phyloP scores from a whole-genome alignment of 2,888 invertebrate genomes.

The Prosopocoilus inquinatus region DNA sequence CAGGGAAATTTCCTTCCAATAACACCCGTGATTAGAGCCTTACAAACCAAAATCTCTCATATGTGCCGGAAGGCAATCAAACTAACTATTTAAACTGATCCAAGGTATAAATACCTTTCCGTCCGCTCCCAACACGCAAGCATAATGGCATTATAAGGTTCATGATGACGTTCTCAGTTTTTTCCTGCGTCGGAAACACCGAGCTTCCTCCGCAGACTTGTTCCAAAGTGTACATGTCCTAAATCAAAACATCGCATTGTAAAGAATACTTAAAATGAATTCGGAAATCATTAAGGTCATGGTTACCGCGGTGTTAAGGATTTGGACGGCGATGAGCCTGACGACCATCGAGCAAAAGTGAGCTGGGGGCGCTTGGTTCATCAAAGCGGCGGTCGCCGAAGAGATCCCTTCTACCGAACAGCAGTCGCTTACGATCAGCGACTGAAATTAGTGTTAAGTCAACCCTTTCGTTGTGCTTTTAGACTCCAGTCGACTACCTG shows the following conservation, averaged over 20 bases:
- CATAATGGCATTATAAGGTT: conserved; percentile 96
- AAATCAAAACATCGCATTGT: conserved; percentile 30
- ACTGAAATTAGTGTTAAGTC: conserved; percentile 52
- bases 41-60: not conserved
- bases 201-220: conserved; percentile 92
- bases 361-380: conserved; percentile 90
- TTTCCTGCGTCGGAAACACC: conserved; percentile 84
- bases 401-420: conserved; percentile 64
- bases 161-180: conserved; percentile 93
- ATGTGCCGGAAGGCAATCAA: too few relatives aligned
- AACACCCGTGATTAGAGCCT: too few relatives aligned
- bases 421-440: conserved; percentile 76
- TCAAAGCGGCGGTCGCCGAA: conserved; percentile 80
- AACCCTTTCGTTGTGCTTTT: not conserved
- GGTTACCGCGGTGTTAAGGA: conserved; percentile 84
- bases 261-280: conserved; percentile 2
- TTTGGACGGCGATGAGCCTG: conserved; percentile 88
- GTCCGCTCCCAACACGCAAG: conserved; percentile 89
- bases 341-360: conserved; percentile 97
- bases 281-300: not conserved
- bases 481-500: conserved; percentile 60
- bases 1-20: too few relatives aligned
- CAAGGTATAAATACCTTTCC: conserved; percentile 87
- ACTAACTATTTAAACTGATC: too few relatives aligned
- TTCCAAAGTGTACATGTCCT: conserved; percentile 86